Evolutionary conservation across 2,888 invertebrate genomes (phyloP).

Genomic region (Seira sanloemensis): DNA sequence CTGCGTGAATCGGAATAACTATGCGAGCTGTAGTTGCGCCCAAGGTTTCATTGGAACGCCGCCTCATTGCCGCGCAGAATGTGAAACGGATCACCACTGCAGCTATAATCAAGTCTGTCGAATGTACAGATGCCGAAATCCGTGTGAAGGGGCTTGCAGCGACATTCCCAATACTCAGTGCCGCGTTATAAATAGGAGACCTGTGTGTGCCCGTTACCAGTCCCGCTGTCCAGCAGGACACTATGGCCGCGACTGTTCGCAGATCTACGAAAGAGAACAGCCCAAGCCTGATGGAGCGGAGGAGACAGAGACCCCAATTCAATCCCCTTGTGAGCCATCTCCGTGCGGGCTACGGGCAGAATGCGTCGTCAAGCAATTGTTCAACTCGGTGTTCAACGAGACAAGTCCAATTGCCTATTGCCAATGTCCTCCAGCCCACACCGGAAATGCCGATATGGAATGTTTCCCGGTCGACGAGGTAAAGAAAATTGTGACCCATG

Average conservation of each 20-base stretch:
- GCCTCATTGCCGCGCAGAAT: slow-evolving; percentile 69
- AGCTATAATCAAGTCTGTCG: slow-evolving; percentile 62
- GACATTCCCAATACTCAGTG: slow-evolving; percentile 72
- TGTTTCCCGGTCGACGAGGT: slow-evolving; percentile 57
- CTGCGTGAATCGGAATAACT: slow-evolving; percentile 60
- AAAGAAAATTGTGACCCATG: slow-evolving; percentile 11
- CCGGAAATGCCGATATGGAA: slow-evolving; percentile 67
- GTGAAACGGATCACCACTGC: slow-evolving; percentile 67
- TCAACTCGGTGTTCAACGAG: slow-evolving; percentile 49
- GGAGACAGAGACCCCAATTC: not conserved
- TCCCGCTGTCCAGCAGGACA: slow-evolving; percentile 74
- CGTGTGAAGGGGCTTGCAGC: slow-evolving; percentile 73
- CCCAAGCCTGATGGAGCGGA: not conserved
- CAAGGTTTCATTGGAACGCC: slow-evolving; percentile 67
- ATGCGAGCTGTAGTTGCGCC: slow-evolving; percentile 64
- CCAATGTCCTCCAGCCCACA: slow-evolving; percentile 51
- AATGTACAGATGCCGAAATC: slow-evolving; percentile 63
- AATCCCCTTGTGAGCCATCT: slow-evolving; percentile 46
- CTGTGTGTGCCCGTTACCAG: slow-evolving; percentile 74
- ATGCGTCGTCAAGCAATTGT: slow-evolving; percentile 27
- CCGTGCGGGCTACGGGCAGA: slow-evolving; percentile 46
- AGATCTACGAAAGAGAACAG: slow-evolving; percentile 65
- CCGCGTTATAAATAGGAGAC: slow-evolving; percentile 73
- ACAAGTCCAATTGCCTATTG: slow-evolving; percentile 58
- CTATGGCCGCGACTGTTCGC: slow-evolving; percentile 73